A percentile compares a stretch with the other conserved stretches of the same genome.
Conservation (phyloP, 2,888 invertebrate species). For the Melieria crassipennis region DNA sequence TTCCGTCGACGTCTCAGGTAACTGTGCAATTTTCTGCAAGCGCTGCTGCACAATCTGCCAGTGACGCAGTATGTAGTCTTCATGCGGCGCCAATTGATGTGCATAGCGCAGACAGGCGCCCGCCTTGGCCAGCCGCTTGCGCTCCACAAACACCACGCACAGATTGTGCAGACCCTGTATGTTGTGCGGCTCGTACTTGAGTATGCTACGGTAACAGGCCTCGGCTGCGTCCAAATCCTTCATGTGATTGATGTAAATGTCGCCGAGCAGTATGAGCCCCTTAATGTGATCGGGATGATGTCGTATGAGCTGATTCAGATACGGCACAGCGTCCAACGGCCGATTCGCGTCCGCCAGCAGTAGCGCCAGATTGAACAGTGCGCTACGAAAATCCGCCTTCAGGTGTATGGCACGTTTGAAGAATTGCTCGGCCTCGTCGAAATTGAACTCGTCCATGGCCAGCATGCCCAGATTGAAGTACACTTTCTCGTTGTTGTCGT, state of each 20-base stretch:
- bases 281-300: constrained; percentile 95
- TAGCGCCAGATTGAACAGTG: constrained; percentile 92
- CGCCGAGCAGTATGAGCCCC: constrained; percentile 91
- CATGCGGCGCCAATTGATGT: constrained; percentile 83
- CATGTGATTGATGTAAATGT: constrained; percentile 95
- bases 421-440: constrained; percentile 88
- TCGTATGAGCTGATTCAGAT: constrained; percentile 88
- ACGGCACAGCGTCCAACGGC: constrained; percentile 91
- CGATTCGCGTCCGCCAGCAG: constrained; percentile 87
- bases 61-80: constrained; percentile 91
- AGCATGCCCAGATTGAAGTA: constrained; percentile 97
- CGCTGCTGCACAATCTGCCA: constrained; percentile 79
- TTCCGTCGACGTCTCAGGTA: constrained; percentile 59
- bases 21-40: constrained; percentile 58
- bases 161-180: constrained; percentile 95
- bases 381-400: constrained; percentile 90
- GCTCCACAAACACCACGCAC: constrained; percentile 95
- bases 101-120: constrained; percentile 86
- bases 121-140: constrained; percentile 85
- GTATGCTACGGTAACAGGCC: constrained; percentile 90
- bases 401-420: constrained; percentile 88
- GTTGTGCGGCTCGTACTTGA: constrained; percentile 88
- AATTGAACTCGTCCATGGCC: constrained; percentile 94
- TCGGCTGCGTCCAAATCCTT: constrained; percentile 95
- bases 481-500: constrained; percentile 84